Base-by-base conservation (phyloP, 2,113 vertebrate species). In the Scomber colias region DNA sequence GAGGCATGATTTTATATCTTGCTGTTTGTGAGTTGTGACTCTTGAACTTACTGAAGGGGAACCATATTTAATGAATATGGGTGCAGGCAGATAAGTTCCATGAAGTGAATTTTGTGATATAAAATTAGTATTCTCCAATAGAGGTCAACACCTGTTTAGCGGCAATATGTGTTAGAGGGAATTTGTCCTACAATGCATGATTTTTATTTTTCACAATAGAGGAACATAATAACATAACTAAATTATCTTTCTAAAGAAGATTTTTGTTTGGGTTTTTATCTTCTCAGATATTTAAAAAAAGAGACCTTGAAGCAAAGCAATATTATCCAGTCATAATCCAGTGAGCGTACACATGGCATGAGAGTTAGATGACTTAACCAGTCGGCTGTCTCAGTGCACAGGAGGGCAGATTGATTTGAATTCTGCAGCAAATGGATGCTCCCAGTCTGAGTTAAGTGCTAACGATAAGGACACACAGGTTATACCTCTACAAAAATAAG, bases 1-100 rank as follows among this genome's bases (percentile, higher is more conserved):
- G 65, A 73, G 59, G 79, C 54, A 27, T 75, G 77, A 30, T 79
- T 86, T 85, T 88, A 78, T 78, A 55, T 64, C 85, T 60, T 10
- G 17, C 81, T 77, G 53, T 88, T 85, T 82, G 66, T 74, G 51
- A 81, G 83, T 82, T 86, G 83, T 64, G 72, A 86, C 79, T 88
- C 55, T 54, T 80, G 65, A 72, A 80, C 62, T 57, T 73, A 84
- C 69, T 70, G 66, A 75, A 80, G 80, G 53, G 77, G 70, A 84
- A 76, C 68, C 56, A 46, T 73, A 74, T 83, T 84, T 82, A 87
- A 88, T 85, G 77, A 85, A 79, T 54, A 71, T 59, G 16, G 53
- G 30, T 66, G 62, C 40, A 75, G 78, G 40, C 0, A 5, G 71
- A 76, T 49, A 54, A 61, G 5, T 53, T 46, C 61, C 67, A 54